phyloP scores from a whole-genome alignment of 2,797 vertebrate species.

The Pangasius larnaudii region DNA sequence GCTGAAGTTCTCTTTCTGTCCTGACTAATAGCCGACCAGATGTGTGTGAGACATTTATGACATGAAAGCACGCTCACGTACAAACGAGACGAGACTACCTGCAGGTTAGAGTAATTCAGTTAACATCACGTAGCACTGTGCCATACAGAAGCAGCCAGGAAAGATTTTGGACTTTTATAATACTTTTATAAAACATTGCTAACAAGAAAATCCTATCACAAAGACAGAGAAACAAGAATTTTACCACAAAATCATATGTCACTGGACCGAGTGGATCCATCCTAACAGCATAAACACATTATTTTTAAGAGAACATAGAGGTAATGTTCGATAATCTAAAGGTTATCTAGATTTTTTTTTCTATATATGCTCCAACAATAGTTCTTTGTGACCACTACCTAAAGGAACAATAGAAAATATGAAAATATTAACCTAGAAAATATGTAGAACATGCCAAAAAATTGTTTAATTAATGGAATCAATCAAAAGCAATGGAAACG shows the following conservation, averaged over 20 bases:
- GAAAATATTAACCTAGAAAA: neutral
- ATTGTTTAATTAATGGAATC: neutral
- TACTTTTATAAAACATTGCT: neutral
- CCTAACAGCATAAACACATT: neutral
- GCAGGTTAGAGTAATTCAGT: neutral
- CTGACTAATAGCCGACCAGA: conserved; percentile 16
- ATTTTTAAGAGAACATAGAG: neutral
- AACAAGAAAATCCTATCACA: neutral
- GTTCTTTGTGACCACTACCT: neutral
- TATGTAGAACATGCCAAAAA: neutral
- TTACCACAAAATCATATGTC: neutral
- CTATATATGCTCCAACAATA: neutral
- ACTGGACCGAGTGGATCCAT: neutral
- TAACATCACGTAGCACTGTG: neutral
- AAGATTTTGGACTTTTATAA: neutral
- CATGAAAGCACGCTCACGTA: conserved; percentile 9
- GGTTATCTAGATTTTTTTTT: neutral
- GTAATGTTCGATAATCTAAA: neutral
- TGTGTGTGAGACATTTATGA: conserved; percentile 3
- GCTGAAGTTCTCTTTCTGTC: conserved; percentile 14
- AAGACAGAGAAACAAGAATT: neutral
- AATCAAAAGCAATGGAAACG: too few relatives aligned
- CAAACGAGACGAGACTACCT: neutral
- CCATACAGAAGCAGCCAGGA: neutral
- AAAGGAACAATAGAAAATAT: neutral